phyloP scores from a whole-genome alignment of 2,113 vertebrate genomes.

The Andinoacara biseriatus region DNA sequence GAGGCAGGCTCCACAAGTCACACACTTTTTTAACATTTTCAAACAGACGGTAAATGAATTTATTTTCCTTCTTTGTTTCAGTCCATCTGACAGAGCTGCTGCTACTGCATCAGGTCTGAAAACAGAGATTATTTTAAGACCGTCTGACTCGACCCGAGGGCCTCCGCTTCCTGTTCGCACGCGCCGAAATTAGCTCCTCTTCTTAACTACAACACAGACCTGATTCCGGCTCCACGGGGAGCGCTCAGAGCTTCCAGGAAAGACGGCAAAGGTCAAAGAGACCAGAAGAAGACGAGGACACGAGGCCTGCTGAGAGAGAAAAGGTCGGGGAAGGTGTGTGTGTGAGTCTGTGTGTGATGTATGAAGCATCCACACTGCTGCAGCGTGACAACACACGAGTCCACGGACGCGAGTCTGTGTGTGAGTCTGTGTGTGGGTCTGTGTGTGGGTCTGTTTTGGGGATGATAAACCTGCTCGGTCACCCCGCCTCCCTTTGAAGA shows the following conservation, averaged over 20 bases:
- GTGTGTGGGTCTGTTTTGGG: background rate
- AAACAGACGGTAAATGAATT: background rate
- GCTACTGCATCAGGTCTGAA: background rate
- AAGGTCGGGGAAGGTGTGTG: slow-evolving; percentile 12
- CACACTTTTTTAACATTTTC: background rate
- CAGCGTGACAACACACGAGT: background rate
- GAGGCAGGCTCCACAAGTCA: background rate
- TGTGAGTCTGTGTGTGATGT: background rate
- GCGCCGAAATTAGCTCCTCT: background rate
- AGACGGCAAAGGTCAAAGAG: slow-evolving; percentile 1
- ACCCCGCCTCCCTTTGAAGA: too few relatives aligned
- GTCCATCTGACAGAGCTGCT: too few relatives aligned
- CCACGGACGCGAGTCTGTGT: background rate
- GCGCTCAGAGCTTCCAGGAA: background rate
- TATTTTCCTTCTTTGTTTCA: background rate
- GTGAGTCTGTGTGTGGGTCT: too few relatives aligned
- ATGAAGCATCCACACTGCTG: background rate
- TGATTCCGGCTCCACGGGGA: background rate
- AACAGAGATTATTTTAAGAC: background rate
- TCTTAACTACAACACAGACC: background rate
- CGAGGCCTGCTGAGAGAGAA: slow-evolving; percentile 7
- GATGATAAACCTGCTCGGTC: too few relatives aligned
- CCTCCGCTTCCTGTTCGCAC: background rate
- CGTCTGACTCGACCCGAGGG: background rate
- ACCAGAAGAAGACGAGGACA: background rate